Base-by-base conservation (phyloP, 2,888 invertebrate species). In the Drosophila anomalata region DNA sequence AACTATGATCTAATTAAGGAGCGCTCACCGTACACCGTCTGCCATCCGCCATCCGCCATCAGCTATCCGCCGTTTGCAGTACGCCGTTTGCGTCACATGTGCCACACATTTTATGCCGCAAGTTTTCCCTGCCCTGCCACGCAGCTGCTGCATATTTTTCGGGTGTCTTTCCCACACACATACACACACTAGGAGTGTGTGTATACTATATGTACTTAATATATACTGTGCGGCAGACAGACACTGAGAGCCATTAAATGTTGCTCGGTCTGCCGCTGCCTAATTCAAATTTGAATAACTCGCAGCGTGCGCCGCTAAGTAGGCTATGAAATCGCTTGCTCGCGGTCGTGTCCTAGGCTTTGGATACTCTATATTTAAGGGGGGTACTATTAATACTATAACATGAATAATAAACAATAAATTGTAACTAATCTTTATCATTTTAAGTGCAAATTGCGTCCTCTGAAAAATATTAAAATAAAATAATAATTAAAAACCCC, bases 1-100 rank as follows among this genome's bases (percentile, higher is more conserved):
- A 85, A 81, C 88, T 82, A 88, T 88, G 88, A 88, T 82, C 83
- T 82, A 82, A 82, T 82, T 82, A 82, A 86, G 78, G 69, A 53
- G 52, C 53, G 55, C 75, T 66, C 77, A 65, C 62, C 71, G 71
- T 55, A 48, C 26, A 17, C 33, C 24, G 17, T 44, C 33, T 29
- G 12, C 41, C 33, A 2, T 33, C 12, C 12, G 3, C 33, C 33
- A 2, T 26, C 3, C 12, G 2, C 33, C 5, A 12, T n/a, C 3
- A 5, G n/a, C 36, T 6, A 12, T n/a, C 3, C n/a, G n/a, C 36
- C 9, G 31, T 59, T 17, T 7, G 29, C 29, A 8, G 29, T 29
- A 2, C 8, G 9, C 29, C 56, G 53, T 33, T 69, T 65, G 70
- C 81, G 61, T 72, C 85, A 76, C 70, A 78, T 84, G 75, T 80